Evolutionary conservation across 2,888 invertebrate genomes (phyloP).

Genomic region (Notodonta dromedarius): DNA sequence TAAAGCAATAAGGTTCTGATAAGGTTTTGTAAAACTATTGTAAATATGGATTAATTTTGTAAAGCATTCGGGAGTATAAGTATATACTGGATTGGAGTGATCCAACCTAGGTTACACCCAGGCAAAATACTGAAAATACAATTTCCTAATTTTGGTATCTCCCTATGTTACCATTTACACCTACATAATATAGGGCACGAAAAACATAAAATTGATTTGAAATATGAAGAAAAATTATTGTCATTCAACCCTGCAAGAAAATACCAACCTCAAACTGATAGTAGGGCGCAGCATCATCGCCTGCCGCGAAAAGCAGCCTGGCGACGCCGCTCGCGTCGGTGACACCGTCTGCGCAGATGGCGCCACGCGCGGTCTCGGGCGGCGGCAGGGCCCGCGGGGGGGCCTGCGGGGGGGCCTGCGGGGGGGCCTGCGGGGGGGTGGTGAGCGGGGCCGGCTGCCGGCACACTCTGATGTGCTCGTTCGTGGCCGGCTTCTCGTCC

Average conservation of each 20-base stretch:
- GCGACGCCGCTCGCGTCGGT: constrained; percentile 65
- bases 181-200: too few species aligned
- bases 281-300: constrained; percentile 47
- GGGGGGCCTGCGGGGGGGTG: neutral
- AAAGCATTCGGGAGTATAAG: too few species aligned
- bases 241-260: neutral
- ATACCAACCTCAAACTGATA: constrained; percentile 65
- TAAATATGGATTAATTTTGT: too few species aligned
- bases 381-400: neutral
- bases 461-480: constrained; percentile 62
- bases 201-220: too few species aligned
- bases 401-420: neutral
- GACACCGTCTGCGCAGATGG: constrained; percentile 51
- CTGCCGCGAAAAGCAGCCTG: constrained; percentile 61
- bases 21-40: too few species aligned
- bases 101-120: too few species aligned
- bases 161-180: too few species aligned
- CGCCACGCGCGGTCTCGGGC: constrained; percentile 5
- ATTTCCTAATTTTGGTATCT: too few species aligned
- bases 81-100: too few species aligned
- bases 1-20: too few species aligned
- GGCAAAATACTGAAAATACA: too few species aligned
- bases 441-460: constrained; percentile 42
- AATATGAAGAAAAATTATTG: too few species aligned
- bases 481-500: constrained; percentile 70